A percentile compares a stretch with the other conserved stretches of the same genome.
These are phyloP conservation scores for Pogoniulus pusillus DNA, from an alignment of 2,797 vertebrate species.

Conservation along the genomic window DNA sequence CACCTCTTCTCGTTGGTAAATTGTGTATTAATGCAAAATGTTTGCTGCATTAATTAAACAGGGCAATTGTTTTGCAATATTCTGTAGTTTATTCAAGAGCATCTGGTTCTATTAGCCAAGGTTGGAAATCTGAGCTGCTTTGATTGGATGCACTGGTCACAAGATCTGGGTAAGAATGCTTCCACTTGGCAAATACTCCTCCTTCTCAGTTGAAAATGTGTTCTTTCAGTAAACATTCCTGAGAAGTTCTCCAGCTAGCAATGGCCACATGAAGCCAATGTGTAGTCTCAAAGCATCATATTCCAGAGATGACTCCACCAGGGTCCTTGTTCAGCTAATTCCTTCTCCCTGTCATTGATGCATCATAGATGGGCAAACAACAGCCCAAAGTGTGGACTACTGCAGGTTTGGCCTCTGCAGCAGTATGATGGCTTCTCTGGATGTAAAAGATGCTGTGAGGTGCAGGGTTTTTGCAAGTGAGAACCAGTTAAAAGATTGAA, in stretches of 20 bases:
- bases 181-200: constrained; percentile 28
- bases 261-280: neutral
- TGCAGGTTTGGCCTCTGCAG: neutral
- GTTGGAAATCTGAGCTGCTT: neutral
- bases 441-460: neutral
- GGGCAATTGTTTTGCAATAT: constrained; percentile 34
- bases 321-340: neutral
- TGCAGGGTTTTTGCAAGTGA: fast-evolving
- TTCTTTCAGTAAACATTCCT: constrained; percentile 26
- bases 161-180: constrained; percentile 26
- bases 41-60: constrained; percentile 49
- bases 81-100: constrained; percentile 40
- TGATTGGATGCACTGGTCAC: constrained; percentile 19
- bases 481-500: neutral
- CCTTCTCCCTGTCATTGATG: neutral
- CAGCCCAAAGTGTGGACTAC: neutral
- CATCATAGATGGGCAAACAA: neutral
- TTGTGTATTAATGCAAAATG: neutral
- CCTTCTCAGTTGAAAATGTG: constrained; percentile 14
- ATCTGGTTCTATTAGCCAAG: constrained; percentile 46
- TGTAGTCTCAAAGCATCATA: neutral
- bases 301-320: neutral
- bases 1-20: neutral
- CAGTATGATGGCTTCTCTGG: neutral
- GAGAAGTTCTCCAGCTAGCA: neutral